Percentiles rank a stretch among this genome's conserved stretches.
phyloP scores from a whole-genome alignment of 2,888 invertebrate species.

The Leptinotarsa juncta region DNA sequence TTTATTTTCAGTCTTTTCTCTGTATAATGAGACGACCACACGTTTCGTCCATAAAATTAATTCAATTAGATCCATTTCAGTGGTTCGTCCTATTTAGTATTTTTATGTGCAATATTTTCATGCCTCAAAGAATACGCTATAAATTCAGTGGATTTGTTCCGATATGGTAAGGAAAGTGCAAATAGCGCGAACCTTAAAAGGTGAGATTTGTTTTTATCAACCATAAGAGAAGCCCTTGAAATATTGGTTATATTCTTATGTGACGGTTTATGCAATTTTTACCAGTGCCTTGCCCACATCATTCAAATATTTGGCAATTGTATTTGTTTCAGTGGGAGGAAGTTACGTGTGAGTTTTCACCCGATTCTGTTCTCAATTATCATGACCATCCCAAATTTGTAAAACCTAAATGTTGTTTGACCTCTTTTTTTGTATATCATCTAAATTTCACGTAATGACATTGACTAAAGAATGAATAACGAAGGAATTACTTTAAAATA shows the following conservation, averaged over 20 bases:
- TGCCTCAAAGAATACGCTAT: background rate
- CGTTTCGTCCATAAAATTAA: background rate
- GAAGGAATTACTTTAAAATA: background rate
- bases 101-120: constrained; percentile 12
- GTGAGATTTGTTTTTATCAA: background rate
- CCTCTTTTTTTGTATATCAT: background rate
- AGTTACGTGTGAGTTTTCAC: background rate
- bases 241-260: background rate
- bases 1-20: background rate
- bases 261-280: background rate
- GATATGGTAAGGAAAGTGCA: constrained; percentile 2
- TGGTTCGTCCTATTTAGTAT: background rate
- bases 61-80: background rate
- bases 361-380: constrained; percentile 5
- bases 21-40: background rate
- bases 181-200: constrained; percentile 4
- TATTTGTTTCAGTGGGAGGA: constrained; percentile 17
- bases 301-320: constrained; percentile 23
- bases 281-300: constrained; percentile 8
- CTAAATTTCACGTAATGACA: background rate
- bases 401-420: constrained; percentile 6
- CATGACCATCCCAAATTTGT: constrained; percentile 21
- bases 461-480: background rate
- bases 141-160: background rate
- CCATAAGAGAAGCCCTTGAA: background rate